Conservation (phyloP, 2,888 invertebrate species). For the Amiota mariae region DNA sequence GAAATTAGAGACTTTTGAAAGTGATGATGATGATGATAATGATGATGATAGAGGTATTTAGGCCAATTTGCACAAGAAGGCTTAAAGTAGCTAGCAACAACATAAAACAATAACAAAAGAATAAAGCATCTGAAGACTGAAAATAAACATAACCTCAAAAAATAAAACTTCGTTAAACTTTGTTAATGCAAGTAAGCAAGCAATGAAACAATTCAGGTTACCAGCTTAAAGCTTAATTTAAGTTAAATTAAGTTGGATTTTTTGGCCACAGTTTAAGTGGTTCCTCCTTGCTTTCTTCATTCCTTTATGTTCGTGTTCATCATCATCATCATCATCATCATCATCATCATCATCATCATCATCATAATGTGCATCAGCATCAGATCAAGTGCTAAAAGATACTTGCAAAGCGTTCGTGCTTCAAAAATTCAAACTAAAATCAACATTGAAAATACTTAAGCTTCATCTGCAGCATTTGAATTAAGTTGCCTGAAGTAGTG, state of each 20-base stretch:
- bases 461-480: neutral
- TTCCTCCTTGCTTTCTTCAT: no score
- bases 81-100: no score
- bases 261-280: no score
- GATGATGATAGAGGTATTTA: conserved; percentile 37
- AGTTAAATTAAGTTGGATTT: neutral
- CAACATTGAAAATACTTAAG: no score
- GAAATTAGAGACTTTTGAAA: conserved; percentile 50
- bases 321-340: no score
- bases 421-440: no score
- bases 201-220: neutral
- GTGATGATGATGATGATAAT: conserved; percentile 39
- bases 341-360: no score
- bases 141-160: neutral
- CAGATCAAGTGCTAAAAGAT: no score
- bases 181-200: neutral
- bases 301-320: no score
- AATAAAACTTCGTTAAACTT: neutral
- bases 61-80: conserved; percentile 50
- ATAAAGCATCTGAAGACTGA: neutral
- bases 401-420: no score
- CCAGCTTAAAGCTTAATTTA: neutral
- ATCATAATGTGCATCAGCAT: no score
- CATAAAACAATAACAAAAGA: neutral
- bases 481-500: neutral